phyloP scores from a whole-genome alignment of 2,888 invertebrate species.

The Tetheella fluctuosa region DNA sequence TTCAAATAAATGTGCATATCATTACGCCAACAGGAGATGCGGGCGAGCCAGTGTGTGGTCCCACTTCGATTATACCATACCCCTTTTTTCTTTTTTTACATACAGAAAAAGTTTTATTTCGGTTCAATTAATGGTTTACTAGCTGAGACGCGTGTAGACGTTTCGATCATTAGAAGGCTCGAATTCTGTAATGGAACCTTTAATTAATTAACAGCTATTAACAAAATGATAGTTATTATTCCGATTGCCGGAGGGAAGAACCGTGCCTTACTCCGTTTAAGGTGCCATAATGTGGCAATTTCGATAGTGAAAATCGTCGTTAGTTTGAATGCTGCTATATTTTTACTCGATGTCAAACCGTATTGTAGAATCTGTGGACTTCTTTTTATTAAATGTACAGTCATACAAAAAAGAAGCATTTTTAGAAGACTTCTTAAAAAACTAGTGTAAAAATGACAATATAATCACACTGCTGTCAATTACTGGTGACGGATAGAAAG shows the following conservation, averaged over 20 bases:
- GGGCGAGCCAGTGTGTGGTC: slow-evolving; percentile 74
- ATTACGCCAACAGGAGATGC: slow-evolving; percentile 74
- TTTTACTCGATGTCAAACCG: background rate
- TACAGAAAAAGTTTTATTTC: slow-evolving; percentile 56
- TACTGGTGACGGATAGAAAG: background rate
- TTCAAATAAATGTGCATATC: slow-evolving; percentile 81
- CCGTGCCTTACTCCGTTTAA: slow-evolving; percentile 39
- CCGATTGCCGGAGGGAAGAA: slow-evolving; percentile 45
- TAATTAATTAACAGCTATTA: slow-evolving; percentile 77
- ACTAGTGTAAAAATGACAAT: too few relatives aligned
- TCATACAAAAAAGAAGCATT: too few relatives aligned
- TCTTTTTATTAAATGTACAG: too few relatives aligned
- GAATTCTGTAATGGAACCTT: slow-evolving; percentile 63
- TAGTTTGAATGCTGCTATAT: slow-evolving; percentile 2
- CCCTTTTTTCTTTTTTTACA: slow-evolving; percentile 56
- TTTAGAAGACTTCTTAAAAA: background rate
- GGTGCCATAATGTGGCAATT: slow-evolving; percentile 37
- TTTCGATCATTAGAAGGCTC: slow-evolving; percentile 68
- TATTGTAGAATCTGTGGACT: background rate
- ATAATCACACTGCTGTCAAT: background rate
- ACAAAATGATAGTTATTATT: slow-evolving; percentile 67
- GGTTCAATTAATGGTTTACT: slow-evolving; percentile 72
- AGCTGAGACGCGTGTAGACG: slow-evolving; percentile 61
- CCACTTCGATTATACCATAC: slow-evolving; percentile 57
- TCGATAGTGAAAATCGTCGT: slow-evolving; percentile 17